Evolutionary conservation across 2,797 vertebrate species (phyloP), one percentile per base, ranked within the genome.

Genomic region (Zalophus californianus): DNA sequence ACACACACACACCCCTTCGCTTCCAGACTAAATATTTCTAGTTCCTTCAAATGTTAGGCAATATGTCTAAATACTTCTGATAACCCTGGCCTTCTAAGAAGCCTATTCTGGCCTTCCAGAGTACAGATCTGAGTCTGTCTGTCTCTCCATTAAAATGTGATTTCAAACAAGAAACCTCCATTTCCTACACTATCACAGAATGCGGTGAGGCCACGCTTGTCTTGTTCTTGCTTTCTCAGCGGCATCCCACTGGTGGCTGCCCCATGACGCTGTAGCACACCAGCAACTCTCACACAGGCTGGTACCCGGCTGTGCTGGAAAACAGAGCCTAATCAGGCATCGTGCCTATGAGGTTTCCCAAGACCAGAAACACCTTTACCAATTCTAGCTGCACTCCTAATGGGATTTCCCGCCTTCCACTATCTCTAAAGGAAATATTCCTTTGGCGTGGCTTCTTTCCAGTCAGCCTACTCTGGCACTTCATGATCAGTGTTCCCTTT

Each of bases 41-140:
- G 44, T 56, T 90, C 60, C 72, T 70, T 93, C 44, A 77, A 70
- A 88, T 48, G 77, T 27, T 60, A 13, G 58, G 32, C 48, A 89
- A 58, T 48, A 44, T 85, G 72, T 92, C 89, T 52, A 72, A 64
- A 35, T 82, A 50, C 35, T 70, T n/a, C 25, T 32, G 68, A 35
- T 44, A 56, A 91, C 50, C 41, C 50, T 14, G 14, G 32, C 29
- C 73, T 50, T 50, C 73, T 18, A 32, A 50, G 7, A 10, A 50
- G 27, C 44, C 44, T 32, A 44, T 75, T 32, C 27, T 66, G 50
- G 52, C 52, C 72, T 73, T 82, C 32, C 80, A 41, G 66, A 77
- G 50, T 41, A 82, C 14, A 87, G 50, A 68, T 14, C 29, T 5
- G 38, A 83, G 32, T 52, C 23, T 72, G 27, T 18, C 44, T 54